Evolutionary conservation across 1,140 invertebrate species (phyloP), one percentile per base, ranked within the genome.

Genomic region (Ceratina australensis): DNA sequence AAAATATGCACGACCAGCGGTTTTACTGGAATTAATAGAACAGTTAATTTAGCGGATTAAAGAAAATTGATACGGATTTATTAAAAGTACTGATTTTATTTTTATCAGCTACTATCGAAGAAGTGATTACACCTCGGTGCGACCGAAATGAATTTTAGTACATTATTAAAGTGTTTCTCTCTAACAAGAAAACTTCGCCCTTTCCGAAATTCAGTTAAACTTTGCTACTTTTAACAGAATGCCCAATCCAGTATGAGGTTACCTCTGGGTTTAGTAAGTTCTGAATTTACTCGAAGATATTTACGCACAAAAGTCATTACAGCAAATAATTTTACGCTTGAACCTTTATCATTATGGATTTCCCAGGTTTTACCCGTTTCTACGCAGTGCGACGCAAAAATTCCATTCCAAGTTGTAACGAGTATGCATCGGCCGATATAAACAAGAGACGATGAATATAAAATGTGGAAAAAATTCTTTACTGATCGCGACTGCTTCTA

Each of bases 1-100:
- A 96, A 89, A 86, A 97, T 97, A 84, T 94, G 94, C 73, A 97
- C 96, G 33, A 95, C 93, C 85, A 96, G 93, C 33, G 96, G 96
- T 93, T 97, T 97, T 84, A 97, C 96, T 97, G 94, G 3, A 67
- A 87, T 15, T 18, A 74, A 42, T 42, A 20, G 63, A 33, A 26
- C 16, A 4, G 57, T 64, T 24, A 12, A 20, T 47, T 33, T 8
- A 16, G 52, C 57, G 3, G 18, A 71, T 78, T 54, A 54, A 64
- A 57, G 20, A 59, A 42, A 22, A 64, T 4, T 8, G 7, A 59
- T 20, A 42, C 8, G 12, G 33, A 42, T 42, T 42, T 33, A 33
- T 33, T 5, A 2, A 33, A 33, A 33, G 2, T 2, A 33, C 12
- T 13, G 12, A 4, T 52, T 52, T 3, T 18, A 52, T 52, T 52